Percentiles rank a stretch among this genome's conserved stretches.
Evolutionary conservation across 2,888 invertebrate species (phyloP).

Genomic region (Watsonalla cultraria): DNA sequence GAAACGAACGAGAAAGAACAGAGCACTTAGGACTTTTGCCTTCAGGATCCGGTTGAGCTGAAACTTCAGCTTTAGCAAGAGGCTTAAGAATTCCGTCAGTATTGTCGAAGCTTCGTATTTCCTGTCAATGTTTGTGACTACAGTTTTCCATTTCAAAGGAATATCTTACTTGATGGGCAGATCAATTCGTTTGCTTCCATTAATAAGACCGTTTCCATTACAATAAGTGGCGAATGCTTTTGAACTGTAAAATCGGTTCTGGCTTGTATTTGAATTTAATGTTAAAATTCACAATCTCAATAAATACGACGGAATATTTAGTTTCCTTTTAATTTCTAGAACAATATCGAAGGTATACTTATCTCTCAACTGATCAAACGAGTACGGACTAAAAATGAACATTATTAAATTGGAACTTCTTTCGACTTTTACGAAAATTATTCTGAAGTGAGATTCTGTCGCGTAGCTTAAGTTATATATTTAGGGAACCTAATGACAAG

Average conservation of each 20-base stretch:
- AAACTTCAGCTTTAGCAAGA: background rate
- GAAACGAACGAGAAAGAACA: background rate
- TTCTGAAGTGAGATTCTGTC: no score
- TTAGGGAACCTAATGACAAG: no score
- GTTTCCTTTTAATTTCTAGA: no score
- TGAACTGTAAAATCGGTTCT: background rate
- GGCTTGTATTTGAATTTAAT: background rate
- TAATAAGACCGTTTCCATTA: background rate
- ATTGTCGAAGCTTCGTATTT: background rate
- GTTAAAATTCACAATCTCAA: no score
- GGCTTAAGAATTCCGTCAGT: background rate
- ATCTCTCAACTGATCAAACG: no score
- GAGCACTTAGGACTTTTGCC: background rate
- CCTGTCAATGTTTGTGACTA: background rate
- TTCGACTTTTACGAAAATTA: no score
- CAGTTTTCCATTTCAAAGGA: background rate
- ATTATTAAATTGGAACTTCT: no score
- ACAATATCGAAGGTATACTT: no score
- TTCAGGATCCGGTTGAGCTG: background rate
- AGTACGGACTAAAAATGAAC: no score
- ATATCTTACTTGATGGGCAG: slow-evolving; percentile 20
- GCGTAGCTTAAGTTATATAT: no score
- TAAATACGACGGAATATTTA: no score
- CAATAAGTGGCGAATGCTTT: background rate
- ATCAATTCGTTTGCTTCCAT: slow-evolving; percentile 19